Evolutionary conservation across 2,797 vertebrate species (phyloP), one percentile per base, ranked within the genome.

Genomic region (Myripristis jacobus): DNA sequence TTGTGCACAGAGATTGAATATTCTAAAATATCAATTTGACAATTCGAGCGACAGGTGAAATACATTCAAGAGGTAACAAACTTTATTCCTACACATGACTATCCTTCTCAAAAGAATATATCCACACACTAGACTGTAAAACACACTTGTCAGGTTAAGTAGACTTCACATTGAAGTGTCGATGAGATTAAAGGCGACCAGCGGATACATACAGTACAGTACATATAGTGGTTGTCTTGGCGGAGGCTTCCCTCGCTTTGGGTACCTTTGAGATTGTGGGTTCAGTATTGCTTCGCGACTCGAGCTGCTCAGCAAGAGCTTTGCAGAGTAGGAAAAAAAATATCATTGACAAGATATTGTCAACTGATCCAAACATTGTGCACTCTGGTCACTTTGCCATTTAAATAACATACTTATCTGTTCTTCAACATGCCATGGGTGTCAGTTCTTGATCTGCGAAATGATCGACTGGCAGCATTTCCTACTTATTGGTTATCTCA

Each of bases 31-130:
- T 82, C 72, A 82, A 82, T 58, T 34, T 62, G 63, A 85, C 83
- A 70, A 75, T 83, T 70, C 25, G 0, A 27, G 73, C 70, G 57
- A 72, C 58, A 53, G 64, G 66, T 77, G 69, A 81, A 63, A 84
- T 88, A 92, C 89, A 93, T 91, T 93, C 91, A 88, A 75, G 79
- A 87, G 81, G 77, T 85, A 87, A 87, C 79, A 73, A 38, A 70
- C 52, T 59, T 75, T 21, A 65, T 74, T 73, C 70, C 64, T 63
- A 83, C 66, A 80, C 6, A 81, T 71, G 56, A 21, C 67, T 46
- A 58, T 13, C 58, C 46, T 52, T 74, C 75, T 70, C 57, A 56
- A 77, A 73, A 77, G n/a, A 68, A 83, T 53, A 54, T 74, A 70
- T 62, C 77, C 76, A 79, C 76, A 85, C 46, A 69, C 72, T 22